Base-by-base conservation (phyloP, 2,113 vertebrate species). In the Paracyprichromis sp. region DNA sequence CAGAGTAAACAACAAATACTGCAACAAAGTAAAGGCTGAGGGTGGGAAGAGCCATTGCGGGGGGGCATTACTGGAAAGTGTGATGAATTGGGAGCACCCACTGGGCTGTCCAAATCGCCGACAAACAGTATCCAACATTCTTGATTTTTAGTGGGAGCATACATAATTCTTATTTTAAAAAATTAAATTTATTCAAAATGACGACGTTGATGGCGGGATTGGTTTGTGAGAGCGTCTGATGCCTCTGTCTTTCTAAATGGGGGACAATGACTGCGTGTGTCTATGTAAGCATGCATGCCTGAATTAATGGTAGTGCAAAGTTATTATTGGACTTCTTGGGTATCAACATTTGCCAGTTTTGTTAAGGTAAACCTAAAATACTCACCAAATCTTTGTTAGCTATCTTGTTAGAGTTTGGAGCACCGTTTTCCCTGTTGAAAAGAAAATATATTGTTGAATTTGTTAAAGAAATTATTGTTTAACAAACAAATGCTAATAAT, bases 341-440 rank as follows among this genome's bases (percentile, higher is more conserved):
- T 24, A 69, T 69, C 19, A 8, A 5, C n/a, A 69, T 40, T 40
- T 69, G 19, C 11, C 36, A 53, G 36, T 69, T 38, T 38, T 13
- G 4, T 69, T 43, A 21, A 43, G 7, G 4, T 71, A 24, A 43
- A 71, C 3, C 2, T 61, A 45, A 19, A 24, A n/a, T 29, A 82
- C 90, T 92, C 26, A 95, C 94, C 92, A 92, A 86, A 61, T 92
- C 50, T 43, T 84, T 92, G 81, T 93, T 93, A 4, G 83, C 86
- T 6, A 83, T 84, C 38, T 90, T 4, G 0, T 81, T 43, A n/a
- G 81, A 7, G 40, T 85, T 90, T 14, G 9, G 5, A 3, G 0
- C 1, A 19, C 36, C 7, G 4, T 93, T 83, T 26, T 88, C 16
- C 2, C 93, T 90, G 56, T 53, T 54, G 43, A 31, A 88, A 76